These are phyloP conservation scores for Musca domestica DNA, from an alignment of 1,140 invertebrate species.

Conservation along the genomic window DNA sequence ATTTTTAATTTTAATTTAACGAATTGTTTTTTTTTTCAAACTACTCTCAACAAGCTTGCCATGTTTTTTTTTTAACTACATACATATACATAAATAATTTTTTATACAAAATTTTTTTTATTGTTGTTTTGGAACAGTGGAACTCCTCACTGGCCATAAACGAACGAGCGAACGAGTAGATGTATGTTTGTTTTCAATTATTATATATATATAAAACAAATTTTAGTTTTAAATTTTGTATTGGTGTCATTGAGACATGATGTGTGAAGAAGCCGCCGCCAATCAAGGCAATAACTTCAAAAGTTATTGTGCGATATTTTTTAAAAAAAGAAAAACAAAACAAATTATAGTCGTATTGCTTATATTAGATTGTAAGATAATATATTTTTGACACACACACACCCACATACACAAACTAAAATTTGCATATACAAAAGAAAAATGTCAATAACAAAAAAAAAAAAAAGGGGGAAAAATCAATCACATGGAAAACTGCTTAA, in stretches of 20 bases:
- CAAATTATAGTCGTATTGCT: constrained; percentile 4
- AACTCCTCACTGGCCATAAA: not conserved
- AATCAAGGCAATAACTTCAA: constrained; percentile 12
- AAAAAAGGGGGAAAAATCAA: too few relatives aligned
- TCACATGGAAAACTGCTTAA: too few relatives aligned
- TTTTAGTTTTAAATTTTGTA: too few relatives aligned
- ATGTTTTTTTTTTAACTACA: constrained; percentile 17
- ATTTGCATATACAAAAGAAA: not conserved
- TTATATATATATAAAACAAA: too few relatives aligned
- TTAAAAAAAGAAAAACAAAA: too few relatives aligned
- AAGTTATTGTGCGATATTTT: constrained; percentile 16
- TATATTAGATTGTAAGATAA: too few relatives aligned
- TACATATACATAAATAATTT: constrained; percentile 27
- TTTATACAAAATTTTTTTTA: not conserved
- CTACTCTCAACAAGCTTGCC: constrained; percentile 29
- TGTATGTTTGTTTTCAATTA: not conserved
- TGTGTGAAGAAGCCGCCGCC: not conserved
- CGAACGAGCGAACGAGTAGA: not conserved
- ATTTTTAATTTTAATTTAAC: not conserved
- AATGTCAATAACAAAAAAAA: too few relatives aligned
- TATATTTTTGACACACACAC: not conserved
- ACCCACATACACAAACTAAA: not conserved
- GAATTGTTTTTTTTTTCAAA: constrained; percentile 28
- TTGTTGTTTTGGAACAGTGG: not conserved
- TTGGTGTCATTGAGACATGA: too few relatives aligned